phyloP scores from a whole-genome alignment of 2,113 vertebrate genomes.

The Gadus macrocephalus region DNA sequence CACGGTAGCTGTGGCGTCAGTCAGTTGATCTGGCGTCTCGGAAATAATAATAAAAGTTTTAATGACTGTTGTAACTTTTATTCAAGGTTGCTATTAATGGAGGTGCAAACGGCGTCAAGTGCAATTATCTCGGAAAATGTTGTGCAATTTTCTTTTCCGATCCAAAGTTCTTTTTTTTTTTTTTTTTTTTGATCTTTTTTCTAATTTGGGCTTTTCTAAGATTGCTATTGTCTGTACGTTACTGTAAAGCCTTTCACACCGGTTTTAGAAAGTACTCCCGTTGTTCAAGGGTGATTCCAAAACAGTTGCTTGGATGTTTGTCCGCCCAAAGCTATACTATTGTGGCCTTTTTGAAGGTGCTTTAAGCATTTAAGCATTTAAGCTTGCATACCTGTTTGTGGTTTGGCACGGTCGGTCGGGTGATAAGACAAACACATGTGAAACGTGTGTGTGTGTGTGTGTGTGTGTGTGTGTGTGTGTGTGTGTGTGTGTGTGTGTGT shows the following conservation, averaged over 20 bases:
- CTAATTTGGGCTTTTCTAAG: not conserved
- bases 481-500: not conserved
- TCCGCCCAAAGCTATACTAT: no score
- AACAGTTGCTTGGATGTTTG: no score
- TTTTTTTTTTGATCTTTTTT: not conserved
- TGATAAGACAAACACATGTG: no score
- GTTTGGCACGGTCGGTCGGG: no score
- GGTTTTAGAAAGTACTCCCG: no score
- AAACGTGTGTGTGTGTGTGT: not conserved
- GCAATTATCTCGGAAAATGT: constrained; percentile 45
- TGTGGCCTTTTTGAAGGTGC: no score
- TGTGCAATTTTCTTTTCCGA: constrained; percentile 18
- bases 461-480: not conserved
- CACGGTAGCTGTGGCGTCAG: no score
- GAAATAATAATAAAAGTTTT: constrained; percentile 27
- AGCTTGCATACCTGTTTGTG: no score
- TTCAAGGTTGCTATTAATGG: not conserved
- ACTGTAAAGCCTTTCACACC: constrained; percentile 6
- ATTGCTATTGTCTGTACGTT: not conserved
- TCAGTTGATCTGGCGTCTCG: no score
- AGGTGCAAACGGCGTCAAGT: constrained; percentile 33
- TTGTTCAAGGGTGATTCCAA: no score
- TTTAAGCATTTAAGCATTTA: no score
- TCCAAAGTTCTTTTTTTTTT: constrained; percentile 8
- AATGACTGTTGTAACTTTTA: not conserved